These are phyloP conservation scores for Hippocampus zosterae DNA, from an alignment of 2,113 vertebrate genomes.

Conservation along the genomic window DNA sequence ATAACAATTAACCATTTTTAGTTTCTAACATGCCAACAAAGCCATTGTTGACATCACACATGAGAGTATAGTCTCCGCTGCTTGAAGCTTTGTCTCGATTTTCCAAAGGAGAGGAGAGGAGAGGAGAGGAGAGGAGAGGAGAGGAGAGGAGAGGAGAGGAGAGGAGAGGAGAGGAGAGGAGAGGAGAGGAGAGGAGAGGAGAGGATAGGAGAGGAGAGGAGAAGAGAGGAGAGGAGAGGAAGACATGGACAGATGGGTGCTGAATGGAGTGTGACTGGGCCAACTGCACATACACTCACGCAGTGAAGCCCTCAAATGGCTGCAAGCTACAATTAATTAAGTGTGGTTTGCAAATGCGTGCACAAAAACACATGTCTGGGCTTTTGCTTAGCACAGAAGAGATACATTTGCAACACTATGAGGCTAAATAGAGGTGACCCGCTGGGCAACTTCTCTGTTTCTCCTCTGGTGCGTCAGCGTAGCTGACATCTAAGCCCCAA, in stretches of 20 bases:
- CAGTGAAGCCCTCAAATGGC: constrained; percentile 61
- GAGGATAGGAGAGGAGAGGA: constrained; percentile 21
- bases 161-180: constrained; percentile 22
- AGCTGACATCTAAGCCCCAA: constrained; percentile 15
- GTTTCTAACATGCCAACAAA: constrained; percentile 37
- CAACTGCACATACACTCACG: constrained; percentile 63
- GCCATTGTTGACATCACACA: constrained; percentile 11
- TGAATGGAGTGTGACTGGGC: constrained; percentile 65
- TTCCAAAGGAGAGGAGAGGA: constrained; percentile 24
- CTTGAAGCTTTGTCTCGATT: constrained; percentile 22
- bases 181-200: constrained; percentile 4
- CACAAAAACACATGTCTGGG: constrained; percentile 43
- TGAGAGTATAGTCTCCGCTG: not conserved
- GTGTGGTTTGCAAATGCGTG: constrained; percentile 54
- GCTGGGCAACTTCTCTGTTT: constrained; percentile 14
- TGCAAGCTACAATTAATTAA: constrained; percentile 68
- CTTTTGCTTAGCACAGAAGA: constrained; percentile 39
- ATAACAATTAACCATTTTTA: constrained; percentile 42
- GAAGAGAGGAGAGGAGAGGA: constrained; percentile 21
- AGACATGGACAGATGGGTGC: constrained; percentile 66
- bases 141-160: constrained; percentile 21
- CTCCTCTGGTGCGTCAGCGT: constrained; percentile 15
- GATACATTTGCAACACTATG: constrained; percentile 36
- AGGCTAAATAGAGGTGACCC: constrained; percentile 28
- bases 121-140: constrained; percentile 4